Base-by-base conservation (phyloP, 2,888 invertebrate genomes). In the Noctua pronuba region DNA sequence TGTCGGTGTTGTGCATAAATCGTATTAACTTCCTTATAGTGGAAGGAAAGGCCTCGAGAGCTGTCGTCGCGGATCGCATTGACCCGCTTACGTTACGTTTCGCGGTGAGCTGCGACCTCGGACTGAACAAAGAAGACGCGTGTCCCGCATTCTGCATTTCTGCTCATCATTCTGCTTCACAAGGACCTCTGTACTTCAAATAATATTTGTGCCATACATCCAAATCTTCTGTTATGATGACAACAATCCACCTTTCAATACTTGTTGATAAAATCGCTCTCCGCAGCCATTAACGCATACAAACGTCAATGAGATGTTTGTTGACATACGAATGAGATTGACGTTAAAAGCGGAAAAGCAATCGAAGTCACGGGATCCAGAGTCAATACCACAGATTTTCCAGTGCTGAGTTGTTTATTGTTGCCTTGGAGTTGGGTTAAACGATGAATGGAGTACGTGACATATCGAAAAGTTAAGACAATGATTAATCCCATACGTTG, bases 11-110 rank as follows among this genome's bases (percentile, higher is more conserved):
- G 86, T 87, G 88, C 88, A 91, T 92, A 92, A 90, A 91, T 90
- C 86, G 90, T 87, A 90, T 91, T 88, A 88, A 90, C 91, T 93
- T 92, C 93, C 93, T 92, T 87, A 88, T 90, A 83, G 87, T 88
- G 90, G 88, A 92, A 92, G 93, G 92, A 93, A 93, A 91, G 92
- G 93, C 94, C 94, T 93, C 93, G 92, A 87, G 88, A 88, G 89
- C 88, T 91, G 90, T 90, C 90, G 89, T 89, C 90, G 91, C 82
- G 84, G 91, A 88, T 94, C 91, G 89, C 95, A 94, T 93, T 94
- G 95, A 94, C 95, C 95, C 90, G 90, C 89, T 93, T 94, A 88
- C 87, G 84, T 84, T 88, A 87, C 87, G 85, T 88, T 88, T 88
- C 85, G 88, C 88, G 89, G 86, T 78, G 82, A 77, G 71, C 72